Percentiles rank a stretch among this genome's conserved stretches.
phyloP scores from a whole-genome alignment of 2,797 vertebrate species.

The Tenualosa ilisha region DNA sequence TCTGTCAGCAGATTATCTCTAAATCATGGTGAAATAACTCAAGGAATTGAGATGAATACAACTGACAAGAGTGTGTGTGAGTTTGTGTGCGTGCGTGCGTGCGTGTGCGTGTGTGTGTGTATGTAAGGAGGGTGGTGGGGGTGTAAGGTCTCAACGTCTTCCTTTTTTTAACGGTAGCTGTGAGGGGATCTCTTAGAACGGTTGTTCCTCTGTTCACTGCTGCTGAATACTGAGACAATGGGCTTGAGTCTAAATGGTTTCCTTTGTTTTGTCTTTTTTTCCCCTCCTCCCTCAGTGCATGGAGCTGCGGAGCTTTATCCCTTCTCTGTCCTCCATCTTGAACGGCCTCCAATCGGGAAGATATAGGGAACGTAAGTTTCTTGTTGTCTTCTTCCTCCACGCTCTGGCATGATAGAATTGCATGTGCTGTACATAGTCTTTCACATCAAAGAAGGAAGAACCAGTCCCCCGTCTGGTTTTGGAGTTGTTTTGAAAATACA shows the following conservation, averaged over 20 bases:
- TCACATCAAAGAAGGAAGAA: too few relatives aligned
- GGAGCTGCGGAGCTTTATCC: conserved; percentile 80
- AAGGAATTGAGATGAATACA: not conserved
- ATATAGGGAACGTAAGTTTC: conserved; percentile 79
- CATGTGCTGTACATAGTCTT: not conserved
- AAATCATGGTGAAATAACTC: not conserved
- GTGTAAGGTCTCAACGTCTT: not conserved
- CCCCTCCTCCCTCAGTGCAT: conserved; percentile 66
- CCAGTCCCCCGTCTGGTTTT: not conserved
- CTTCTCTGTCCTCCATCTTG: conserved; percentile 78
- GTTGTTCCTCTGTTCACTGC: conserved; percentile 19
- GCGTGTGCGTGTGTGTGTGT: not conserved
- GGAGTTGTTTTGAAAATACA: not conserved
- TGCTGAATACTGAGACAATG: conserved; percentile 25
- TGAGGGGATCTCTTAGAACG: not conserved
- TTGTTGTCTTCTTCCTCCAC: conserved; percentile 19
- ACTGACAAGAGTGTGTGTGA: not conserved
- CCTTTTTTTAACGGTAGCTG: not conserved
- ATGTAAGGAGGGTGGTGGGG: not conserved
- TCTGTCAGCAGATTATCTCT: not conserved
- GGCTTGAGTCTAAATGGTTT: conserved; percentile 29
- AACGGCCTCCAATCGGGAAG: conserved; percentile 78
- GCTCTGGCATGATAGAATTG: not conserved
- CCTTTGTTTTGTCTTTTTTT: conserved; percentile 34
- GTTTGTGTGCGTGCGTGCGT: too few relatives aligned